Conservation (phyloP, 1,140 invertebrate species). For the Wasmannia auropunctata region DNA sequence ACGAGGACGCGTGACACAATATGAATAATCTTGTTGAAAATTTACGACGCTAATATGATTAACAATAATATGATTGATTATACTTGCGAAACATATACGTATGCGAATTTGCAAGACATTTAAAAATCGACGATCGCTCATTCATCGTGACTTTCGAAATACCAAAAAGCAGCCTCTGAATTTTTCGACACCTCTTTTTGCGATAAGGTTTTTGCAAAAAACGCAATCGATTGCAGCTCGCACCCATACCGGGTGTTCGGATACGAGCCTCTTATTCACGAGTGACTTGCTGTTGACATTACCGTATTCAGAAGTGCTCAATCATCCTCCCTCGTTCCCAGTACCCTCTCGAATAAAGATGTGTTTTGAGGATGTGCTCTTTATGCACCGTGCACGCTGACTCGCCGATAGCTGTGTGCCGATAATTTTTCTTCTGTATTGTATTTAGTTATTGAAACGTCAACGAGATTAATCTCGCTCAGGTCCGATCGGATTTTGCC, state of each 20-base stretch:
- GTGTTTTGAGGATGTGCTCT: conserved; percentile 8
- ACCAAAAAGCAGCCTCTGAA: neutral
- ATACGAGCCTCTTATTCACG: neutral
- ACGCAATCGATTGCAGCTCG: conserved; percentile 2
- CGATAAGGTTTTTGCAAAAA: neutral
- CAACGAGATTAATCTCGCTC: conserved; percentile 20
- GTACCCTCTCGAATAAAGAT: neutral
- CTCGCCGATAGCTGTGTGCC: neutral
- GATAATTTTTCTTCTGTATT: neutral
- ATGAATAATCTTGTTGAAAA: neutral
- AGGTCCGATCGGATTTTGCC: neutral
- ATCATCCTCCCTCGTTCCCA: conserved; percentile 36
- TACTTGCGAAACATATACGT: no score
- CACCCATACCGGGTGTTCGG: conserved; percentile 9
- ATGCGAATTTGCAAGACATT: neutral
- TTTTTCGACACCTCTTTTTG: neutral
- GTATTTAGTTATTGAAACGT: conserved; percentile 9
- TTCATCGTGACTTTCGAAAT: neutral
- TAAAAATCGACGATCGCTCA: neutral
- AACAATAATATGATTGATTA: neutral
- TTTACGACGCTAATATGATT: neutral
- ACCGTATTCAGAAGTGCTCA: conserved; percentile 18
- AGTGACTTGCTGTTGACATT: conserved; percentile 42
- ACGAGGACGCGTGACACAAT: neutral
- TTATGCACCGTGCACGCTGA: neutral